A percentile compares a stretch with the other conserved stretches of the same genome.
These are phyloP conservation scores for Mercenaria mercenaria DNA, from an alignment of 1,140 invertebrate genomes.

Conservation along the genomic window DNA sequence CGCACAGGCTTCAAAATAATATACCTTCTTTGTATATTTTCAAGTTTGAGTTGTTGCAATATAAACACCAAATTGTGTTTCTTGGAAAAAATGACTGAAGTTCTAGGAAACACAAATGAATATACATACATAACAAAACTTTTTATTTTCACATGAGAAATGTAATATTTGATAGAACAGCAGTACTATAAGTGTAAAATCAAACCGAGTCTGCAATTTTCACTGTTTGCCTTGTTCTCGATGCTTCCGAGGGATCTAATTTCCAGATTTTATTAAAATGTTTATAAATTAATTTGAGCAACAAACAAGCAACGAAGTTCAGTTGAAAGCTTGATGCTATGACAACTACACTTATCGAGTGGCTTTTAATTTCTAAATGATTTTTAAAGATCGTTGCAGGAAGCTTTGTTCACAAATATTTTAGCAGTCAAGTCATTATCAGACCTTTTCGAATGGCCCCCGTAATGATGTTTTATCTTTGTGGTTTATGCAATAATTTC, in stretches of 20 bases:
- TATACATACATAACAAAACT: background rate
- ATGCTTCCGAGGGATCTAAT: too few species aligned
- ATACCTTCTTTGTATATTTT: background rate
- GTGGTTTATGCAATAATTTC: too few species aligned
- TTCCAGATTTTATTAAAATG: background rate
- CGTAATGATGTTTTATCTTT: too few species aligned
- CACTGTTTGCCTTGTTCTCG: too few species aligned
- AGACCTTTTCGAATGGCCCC: background rate
- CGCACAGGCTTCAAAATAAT: background rate
- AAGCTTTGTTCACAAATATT: slow-evolving; percentile 16
- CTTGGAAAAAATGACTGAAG: slow-evolving; percentile 1
- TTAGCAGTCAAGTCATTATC: background rate
- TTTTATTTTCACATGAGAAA: background rate
- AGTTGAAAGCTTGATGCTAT: slow-evolving; percentile 12
- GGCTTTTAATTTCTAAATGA: too few species aligned
- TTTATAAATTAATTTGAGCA: slow-evolving; percentile 14
- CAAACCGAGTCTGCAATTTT: too few species aligned
- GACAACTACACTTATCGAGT: too few species aligned
- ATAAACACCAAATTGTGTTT: background rate
- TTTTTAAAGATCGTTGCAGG: background rate
- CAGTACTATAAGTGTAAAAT: background rate
- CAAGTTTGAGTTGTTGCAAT: background rate
- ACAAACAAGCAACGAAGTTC: background rate
- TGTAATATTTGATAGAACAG: background rate
- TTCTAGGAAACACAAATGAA: background rate